Conservation (phyloP, 1,140 invertebrate genomes). For the Drosophila pachea region DNA sequence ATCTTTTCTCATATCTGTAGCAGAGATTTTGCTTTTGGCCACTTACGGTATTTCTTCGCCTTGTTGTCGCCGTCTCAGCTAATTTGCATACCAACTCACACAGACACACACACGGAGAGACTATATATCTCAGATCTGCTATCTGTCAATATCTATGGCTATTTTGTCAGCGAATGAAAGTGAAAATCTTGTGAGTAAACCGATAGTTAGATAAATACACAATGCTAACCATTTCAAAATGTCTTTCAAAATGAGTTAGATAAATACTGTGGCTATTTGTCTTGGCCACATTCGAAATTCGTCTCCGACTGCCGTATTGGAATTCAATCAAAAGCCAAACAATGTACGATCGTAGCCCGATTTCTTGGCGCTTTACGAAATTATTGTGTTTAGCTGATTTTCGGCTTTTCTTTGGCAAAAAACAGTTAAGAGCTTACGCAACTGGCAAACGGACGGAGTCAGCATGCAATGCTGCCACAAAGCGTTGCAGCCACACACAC, state of each 20-base stretch:
- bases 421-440: constrained; percentile 54
- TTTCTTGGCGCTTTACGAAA: constrained; percentile 41
- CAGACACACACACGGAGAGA: neutral
- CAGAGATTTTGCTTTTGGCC: constrained; percentile 67
- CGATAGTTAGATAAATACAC: constrained; percentile 45
- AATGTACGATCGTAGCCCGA: constrained; percentile 43
- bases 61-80: constrained; percentile 55
- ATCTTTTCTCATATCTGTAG: constrained; percentile 59
- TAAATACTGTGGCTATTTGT: constrained; percentile 51
- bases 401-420: constrained; percentile 32
- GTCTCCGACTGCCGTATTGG: constrained; percentile 35
- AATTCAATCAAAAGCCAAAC: constrained; percentile 51
- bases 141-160: constrained; percentile 20
- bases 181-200: constrained; percentile 65
- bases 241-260: constrained; percentile 52
- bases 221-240: constrained; percentile 42
- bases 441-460: constrained; percentile 1
- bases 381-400: constrained; percentile 26
- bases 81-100: constrained; percentile 61
- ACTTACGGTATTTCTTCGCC: constrained; percentile 70
- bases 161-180: constrained; percentile 57
- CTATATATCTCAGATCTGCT: neutral
- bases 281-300: constrained; percentile 35
- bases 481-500: neutral
- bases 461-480: constrained; percentile 1